phyloP scores from a whole-genome alignment of 1,140 invertebrate species.

The Phymastichus coffea region DNA sequence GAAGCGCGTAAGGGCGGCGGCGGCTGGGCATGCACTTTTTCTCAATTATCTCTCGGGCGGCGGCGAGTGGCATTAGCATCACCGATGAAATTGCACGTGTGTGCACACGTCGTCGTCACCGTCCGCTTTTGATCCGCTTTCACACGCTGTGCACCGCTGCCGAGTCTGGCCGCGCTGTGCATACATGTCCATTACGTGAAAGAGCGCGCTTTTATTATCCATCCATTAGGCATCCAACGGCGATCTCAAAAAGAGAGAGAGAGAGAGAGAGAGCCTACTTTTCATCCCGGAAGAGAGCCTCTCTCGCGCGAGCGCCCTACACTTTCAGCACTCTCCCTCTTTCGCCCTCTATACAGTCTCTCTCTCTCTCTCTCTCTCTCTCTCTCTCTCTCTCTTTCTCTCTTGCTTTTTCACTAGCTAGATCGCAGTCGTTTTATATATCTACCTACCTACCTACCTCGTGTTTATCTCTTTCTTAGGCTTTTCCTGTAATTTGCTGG shows the following conservation, averaged over 20 bases:
- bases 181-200: neutral
- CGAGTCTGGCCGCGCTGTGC: neutral
- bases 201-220: slow-evolving; percentile 18
- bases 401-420: neutral
- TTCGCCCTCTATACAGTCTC: neutral
- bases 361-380: neutral
- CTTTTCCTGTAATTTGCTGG: too few species aligned
- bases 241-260: slow-evolving; percentile 2
- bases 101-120: neutral
- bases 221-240: slow-evolving; percentile 6
- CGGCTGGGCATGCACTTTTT: neutral
- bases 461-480: neutral
- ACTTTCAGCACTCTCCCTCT: neutral
- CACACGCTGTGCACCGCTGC: neutral
- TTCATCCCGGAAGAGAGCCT: neutral
- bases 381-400: neutral
- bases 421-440: too few species aligned
- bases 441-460: too few species aligned
- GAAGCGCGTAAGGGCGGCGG: neutral
- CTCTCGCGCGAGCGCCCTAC: too few species aligned
- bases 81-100: slow-evolving; percentile 20
- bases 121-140: neutral
- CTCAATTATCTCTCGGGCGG: slow-evolving; percentile 16
- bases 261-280: too few species aligned
- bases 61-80: slow-evolving; percentile 10